phyloP scores from a whole-genome alignment of 2,888 invertebrate genomes.

The Nephrotoma flavescens region DNA sequence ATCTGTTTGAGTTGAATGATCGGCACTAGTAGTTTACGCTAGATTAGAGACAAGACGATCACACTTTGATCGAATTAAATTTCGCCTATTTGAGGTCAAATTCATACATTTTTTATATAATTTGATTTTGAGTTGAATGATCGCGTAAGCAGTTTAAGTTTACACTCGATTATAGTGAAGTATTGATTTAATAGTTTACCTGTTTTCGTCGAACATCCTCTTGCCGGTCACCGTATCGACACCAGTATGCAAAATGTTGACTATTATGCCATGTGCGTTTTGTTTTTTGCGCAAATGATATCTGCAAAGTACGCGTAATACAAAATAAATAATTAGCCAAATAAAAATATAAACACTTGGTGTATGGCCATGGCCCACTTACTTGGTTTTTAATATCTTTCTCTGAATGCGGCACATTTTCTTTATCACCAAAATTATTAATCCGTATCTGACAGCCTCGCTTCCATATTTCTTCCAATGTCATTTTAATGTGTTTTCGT shows the following conservation, averaged over 20 bases:
- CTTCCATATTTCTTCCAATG: constrained; percentile 52
- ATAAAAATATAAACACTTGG: background rate
- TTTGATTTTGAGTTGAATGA: too few relatives aligned
- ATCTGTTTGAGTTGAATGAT: too few relatives aligned
- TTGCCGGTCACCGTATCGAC: constrained; percentile 52
- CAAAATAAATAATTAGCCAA: too few relatives aligned
- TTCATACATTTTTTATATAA: too few relatives aligned
- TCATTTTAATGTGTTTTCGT: constrained; percentile 44
- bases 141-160: too few relatives aligned
- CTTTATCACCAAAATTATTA: constrained; percentile 57
- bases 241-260: constrained; percentile 55
- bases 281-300: constrained; percentile 30
- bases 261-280: constrained; percentile 33
- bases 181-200: constrained; percentile 31
- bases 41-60: too few relatives aligned
- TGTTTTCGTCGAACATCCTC: constrained; percentile 53
- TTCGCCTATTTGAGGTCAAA: too few relatives aligned
- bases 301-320: constrained; percentile 15
- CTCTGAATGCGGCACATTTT: constrained; percentile 48
- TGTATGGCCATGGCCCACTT: constrained; percentile 14
- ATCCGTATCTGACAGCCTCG: constrained; percentile 51
- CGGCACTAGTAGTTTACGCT: too few relatives aligned
- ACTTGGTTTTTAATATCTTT: constrained; percentile 55
- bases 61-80: too few relatives aligned
- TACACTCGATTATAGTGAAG: too few relatives aligned